phyloP scores from a whole-genome alignment of 1,140 invertebrate genomes.

The Drosophila prosaltans region DNA sequence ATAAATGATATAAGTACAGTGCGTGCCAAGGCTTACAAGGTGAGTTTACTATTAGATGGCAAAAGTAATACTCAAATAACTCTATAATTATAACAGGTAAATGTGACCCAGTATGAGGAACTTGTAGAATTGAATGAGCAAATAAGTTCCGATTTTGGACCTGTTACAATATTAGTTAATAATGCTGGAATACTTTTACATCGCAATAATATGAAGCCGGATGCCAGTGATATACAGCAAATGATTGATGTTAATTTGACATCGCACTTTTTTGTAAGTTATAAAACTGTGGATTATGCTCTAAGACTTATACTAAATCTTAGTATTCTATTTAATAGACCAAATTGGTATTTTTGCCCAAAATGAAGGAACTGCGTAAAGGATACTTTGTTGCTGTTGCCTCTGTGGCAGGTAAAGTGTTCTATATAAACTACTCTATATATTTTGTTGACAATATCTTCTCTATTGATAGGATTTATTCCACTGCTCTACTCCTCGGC shows the following conservation, averaged over 20 bases:
- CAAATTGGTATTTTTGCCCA: constrained; percentile 87
- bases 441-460: neutral
- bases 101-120: constrained; percentile 46
- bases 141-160: constrained; percentile 52
- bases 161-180: constrained; percentile 65
- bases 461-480: constrained; percentile 18
- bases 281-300: neutral
- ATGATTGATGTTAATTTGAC: constrained; percentile 64
- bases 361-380: constrained; percentile 91
- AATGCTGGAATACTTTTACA: constrained; percentile 67
- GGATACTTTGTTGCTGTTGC: constrained; percentile 94
- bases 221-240: constrained; percentile 43
- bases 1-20: constrained; percentile 36
- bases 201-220: constrained; percentile 29
- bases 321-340: constrained; percentile 83
- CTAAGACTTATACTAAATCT: neutral
- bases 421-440: neutral
- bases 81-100: constrained; percentile 18
- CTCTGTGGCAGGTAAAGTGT: constrained; percentile 87
- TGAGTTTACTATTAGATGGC: neutral
- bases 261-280: constrained; percentile 64
- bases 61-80: too few species aligned
- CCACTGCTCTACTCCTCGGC: constrained; percentile 37
- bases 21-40: constrained; percentile 53
- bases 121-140: constrained; percentile 32